Conservation (phyloP, 1,140 invertebrate species). For the Hestina assimilis region DNA sequence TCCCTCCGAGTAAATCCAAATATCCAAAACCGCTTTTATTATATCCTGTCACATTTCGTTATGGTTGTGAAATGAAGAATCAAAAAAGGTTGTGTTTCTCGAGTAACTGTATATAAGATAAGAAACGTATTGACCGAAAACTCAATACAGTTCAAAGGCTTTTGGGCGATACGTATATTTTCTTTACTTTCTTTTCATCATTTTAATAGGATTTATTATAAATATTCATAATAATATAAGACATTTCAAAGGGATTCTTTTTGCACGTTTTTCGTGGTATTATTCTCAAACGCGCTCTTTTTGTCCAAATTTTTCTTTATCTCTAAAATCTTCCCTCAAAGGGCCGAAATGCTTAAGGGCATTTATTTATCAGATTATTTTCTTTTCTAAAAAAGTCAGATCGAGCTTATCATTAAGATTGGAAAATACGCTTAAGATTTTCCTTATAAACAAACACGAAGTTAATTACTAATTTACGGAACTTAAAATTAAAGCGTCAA, state of each 20-base stretch:
- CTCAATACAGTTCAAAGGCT: not conserved
- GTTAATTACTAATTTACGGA: not conserved
- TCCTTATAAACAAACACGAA: not conserved
- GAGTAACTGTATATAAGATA: constrained; percentile 1
- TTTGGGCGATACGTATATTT: not conserved
- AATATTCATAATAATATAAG: constrained; percentile 35
- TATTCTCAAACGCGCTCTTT: constrained; percentile 43
- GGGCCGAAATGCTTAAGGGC: constrained; percentile 57
- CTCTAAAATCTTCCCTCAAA: constrained; percentile 63
- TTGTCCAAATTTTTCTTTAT: constrained; percentile 64
- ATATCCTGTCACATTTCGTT: not conserved
- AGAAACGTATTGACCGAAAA: constrained; percentile 2
- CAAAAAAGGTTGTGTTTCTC: not conserved
- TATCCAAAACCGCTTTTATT: no score
- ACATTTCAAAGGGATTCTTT: constrained; percentile 47
- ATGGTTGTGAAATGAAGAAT: not conserved
- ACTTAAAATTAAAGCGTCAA: not conserved
- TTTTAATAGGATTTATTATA: constrained; percentile 26
- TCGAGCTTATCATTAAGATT: constrained; percentile 46
- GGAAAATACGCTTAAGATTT: not conserved
- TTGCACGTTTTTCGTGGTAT: constrained; percentile 47
- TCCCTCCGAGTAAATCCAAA: no score
- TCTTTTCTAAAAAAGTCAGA: constrained; percentile 49
- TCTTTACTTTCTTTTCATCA: constrained; percentile 6
- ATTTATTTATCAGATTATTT: constrained; percentile 70